Evolutionary conservation across 2,797 vertebrate species (phyloP), one percentile per base, ranked within the genome.

Genomic region (Todus mexicanus): DNA sequence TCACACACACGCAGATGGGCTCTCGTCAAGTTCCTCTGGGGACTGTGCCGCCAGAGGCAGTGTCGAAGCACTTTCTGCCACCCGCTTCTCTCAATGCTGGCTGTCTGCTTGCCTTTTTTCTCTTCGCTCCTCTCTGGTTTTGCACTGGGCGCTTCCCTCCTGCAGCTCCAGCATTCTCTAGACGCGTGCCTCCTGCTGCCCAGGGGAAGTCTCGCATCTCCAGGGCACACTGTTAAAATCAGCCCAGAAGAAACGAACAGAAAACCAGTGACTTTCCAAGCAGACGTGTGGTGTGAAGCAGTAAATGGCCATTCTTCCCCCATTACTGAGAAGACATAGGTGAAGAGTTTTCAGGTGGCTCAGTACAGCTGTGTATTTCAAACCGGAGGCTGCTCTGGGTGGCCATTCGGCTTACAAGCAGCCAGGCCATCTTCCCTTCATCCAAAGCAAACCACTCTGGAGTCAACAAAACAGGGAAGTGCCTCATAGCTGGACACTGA

Each of bases 161-260:
- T 98, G 99, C 98, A 98, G 98, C 98, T 99, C 99, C 99, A 98
- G 98, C 99, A 99, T 99, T 98, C 98, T 99, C 98, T 98, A 98
- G 96, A 97, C 66, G 96, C 70, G 98, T 98, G 98, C 98, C 98
- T 98, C 98, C 98, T 98, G 98, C 98, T 98, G 98, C 98, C 98
- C 97, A 98, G 98, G 98, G 97, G 97, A 98, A 98, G 98, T 98
- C 98, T 99, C 98, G 98, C 98, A 99, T 99, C 98, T 99, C 99
- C 98, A 97, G 98, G 98, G 98, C 98, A 98, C 98, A 97, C 99
- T 99, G 97, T 60, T 88, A 89, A 94, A 89, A 91, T 61, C 85
- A 63, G 47, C 86, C 71, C 79, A 80, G 29, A 47, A 71, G 60
- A 79, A 68, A 48, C 93, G 84, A 94, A 84, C 31, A 79, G 78